phyloP scores from a whole-genome alignment of 2,113 vertebrate species.

The Artemisiospiza belli region DNA sequence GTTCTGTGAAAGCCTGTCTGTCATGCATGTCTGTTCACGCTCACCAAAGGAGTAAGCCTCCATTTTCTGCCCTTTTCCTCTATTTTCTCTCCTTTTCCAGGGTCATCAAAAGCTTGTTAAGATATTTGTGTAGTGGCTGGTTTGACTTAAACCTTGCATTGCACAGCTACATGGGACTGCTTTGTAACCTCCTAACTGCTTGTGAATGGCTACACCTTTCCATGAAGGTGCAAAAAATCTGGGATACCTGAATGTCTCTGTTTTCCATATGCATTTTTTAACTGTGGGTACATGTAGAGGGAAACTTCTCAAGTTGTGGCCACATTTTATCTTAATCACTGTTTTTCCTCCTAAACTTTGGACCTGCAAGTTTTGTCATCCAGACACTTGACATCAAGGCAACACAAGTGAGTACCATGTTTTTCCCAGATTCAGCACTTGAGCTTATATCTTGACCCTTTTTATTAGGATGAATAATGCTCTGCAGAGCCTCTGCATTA shows the following conservation, averaged over 20 bases:
- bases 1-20: background rate
- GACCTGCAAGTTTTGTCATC: background rate
- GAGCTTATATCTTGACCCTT: background rate
- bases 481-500: background rate
- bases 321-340: background rate
- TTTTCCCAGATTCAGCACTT: background rate
- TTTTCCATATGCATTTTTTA: background rate
- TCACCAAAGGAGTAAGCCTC: background rate
- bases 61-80: background rate
- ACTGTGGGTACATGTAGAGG: background rate
- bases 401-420: fast-evolving
- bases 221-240: background rate
- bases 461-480: background rate
- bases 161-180: background rate
- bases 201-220: fast-evolving
- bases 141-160: background rate
- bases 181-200: background rate
- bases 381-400: background rate
- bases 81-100: background rate
- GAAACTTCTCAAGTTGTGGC: background rate
- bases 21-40: background rate
- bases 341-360: background rate
- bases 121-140: background rate
- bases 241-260: background rate
- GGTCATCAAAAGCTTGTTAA: background rate